Percentiles rank a stretch among this genome's conserved stretches.
Evolutionary conservation across 1,140 invertebrate species (phyloP).

Genomic region (Trypoxylus dichotomus): DNA sequence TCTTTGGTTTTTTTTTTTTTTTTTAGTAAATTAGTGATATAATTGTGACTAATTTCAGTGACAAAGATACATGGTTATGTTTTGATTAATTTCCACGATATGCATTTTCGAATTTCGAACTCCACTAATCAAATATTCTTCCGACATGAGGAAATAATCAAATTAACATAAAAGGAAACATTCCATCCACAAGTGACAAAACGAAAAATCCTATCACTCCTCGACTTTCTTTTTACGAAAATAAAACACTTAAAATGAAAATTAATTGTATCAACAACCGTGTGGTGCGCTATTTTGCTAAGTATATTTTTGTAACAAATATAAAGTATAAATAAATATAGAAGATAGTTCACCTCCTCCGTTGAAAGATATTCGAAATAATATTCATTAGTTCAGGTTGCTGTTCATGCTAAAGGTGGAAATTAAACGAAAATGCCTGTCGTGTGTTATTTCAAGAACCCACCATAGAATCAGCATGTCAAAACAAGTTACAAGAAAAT

Average conservation of each 20-base stretch:
- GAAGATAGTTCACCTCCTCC: conserved; percentile 49
- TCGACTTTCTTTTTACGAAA: neutral
- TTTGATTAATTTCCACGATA: conserved; percentile 3
- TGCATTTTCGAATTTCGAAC: conserved; percentile 24
- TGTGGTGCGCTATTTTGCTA: conserved; percentile 49
- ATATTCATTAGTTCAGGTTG: neutral
- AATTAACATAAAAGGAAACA: conserved; percentile 27
- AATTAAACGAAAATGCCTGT: conserved; percentile 28
- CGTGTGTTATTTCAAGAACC: conserved; percentile 32
- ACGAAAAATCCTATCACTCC: conserved; percentile 4
- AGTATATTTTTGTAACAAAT: conserved; percentile 50
- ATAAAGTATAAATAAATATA: conserved; percentile 42
- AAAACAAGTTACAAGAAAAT: conserved; percentile 32
- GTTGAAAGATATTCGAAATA: conserved; percentile 26
- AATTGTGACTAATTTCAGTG: conserved; percentile 49
- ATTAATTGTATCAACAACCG: neutral
- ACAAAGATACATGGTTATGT: conserved; percentile 36
- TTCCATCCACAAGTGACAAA: conserved; percentile 31
- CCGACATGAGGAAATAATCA: conserved; percentile 1
- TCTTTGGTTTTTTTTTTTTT: conserved; percentile 31
- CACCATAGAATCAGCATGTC: conserved; percentile 47
- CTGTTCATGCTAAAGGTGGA: conserved; percentile 17
- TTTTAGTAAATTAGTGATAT: conserved; percentile 46
- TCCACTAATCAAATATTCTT: conserved; percentile 14
- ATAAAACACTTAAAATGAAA: neutral